Conservation (phyloP, 2,113 vertebrate genomes). For the Solea solea region DNA sequence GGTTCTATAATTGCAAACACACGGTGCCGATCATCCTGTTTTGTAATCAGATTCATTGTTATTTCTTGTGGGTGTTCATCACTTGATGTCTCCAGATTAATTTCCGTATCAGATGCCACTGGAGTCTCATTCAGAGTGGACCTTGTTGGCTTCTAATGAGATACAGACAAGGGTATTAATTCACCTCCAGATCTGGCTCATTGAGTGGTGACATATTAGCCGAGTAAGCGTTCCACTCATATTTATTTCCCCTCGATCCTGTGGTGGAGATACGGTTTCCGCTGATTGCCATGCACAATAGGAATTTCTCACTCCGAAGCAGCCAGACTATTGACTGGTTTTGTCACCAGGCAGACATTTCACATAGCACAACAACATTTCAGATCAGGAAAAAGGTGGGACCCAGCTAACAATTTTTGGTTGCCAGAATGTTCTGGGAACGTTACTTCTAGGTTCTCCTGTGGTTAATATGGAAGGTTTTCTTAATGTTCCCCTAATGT, state of each 20-base stretch:
- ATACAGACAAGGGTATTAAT: constrained; percentile 39
- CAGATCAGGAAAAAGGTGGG: not conserved
- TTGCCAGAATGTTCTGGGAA: no score
- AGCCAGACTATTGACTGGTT: constrained; percentile 20
- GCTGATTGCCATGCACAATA: not conserved
- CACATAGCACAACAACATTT: not conserved
- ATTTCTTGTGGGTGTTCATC: constrained; percentile 43
- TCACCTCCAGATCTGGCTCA: constrained; percentile 51
- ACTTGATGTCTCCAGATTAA: constrained; percentile 47
- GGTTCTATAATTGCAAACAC: constrained; percentile 68
- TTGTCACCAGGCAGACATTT: not conserved
- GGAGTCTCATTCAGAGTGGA: constrained; percentile 38
- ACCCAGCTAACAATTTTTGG: no score
- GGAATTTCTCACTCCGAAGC: constrained; percentile 8
- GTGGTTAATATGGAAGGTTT: no score
- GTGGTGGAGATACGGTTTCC: constrained; percentile 28
- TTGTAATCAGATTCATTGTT: constrained; percentile 58
- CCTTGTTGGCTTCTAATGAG: constrained; percentile 44
- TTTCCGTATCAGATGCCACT: constrained; percentile 39
- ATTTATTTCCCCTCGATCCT: constrained; percentile 35
- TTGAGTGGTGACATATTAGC: constrained; percentile 51
- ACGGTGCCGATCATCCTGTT: constrained; percentile 49
- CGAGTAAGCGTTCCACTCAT: constrained; percentile 25
- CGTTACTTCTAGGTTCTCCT: no score
- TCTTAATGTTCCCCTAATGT: no score